Evolutionary conservation across 2,888 invertebrate species (phyloP).

Genomic region (Nemotelus nigrinus): DNA sequence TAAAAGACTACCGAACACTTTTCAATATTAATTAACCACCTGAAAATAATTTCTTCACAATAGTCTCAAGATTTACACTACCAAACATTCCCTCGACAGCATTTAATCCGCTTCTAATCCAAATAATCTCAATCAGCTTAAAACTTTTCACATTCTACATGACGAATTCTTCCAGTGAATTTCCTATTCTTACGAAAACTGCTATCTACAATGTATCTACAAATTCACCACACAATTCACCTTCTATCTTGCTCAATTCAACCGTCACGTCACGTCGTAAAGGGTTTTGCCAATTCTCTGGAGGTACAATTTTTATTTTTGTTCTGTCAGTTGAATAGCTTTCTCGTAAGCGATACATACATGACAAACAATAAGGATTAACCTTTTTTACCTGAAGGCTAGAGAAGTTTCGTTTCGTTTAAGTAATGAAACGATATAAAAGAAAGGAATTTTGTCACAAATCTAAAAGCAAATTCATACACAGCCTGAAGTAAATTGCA

Average conservation of each 20-base stretch:
- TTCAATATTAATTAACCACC: no score
- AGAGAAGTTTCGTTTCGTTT: neutral
- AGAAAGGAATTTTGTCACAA: constrained; percentile 6
- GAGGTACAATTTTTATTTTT: neutral
- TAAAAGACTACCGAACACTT: no score
- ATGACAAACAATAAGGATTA: constrained; percentile 27
- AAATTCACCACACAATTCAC: constrained; percentile 14
- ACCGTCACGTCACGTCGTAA: neutral
- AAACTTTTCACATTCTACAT: constrained; percentile 12
- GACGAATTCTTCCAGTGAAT: constrained; percentile 2
- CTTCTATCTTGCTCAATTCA: neutral
- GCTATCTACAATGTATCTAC: neutral
- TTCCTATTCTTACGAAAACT: neutral
- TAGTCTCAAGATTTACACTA: no score
- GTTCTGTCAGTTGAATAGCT: constrained; percentile 32
- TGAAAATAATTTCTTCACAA: no score
- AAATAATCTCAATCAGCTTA: constrained; percentile 18
- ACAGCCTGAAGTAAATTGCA: neutral
- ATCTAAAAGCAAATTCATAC: neutral
- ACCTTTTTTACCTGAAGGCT: constrained; percentile 15
- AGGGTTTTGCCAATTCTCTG: neutral
- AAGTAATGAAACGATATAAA: neutral
- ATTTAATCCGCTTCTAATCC: constrained; percentile 7
- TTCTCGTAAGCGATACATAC: neutral
- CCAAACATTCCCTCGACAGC: constrained; percentile 3